These are phyloP conservation scores for Larimichthys crocea DNA, from an alignment of 2,113 vertebrate genomes.

Conservation along the genomic window DNA sequence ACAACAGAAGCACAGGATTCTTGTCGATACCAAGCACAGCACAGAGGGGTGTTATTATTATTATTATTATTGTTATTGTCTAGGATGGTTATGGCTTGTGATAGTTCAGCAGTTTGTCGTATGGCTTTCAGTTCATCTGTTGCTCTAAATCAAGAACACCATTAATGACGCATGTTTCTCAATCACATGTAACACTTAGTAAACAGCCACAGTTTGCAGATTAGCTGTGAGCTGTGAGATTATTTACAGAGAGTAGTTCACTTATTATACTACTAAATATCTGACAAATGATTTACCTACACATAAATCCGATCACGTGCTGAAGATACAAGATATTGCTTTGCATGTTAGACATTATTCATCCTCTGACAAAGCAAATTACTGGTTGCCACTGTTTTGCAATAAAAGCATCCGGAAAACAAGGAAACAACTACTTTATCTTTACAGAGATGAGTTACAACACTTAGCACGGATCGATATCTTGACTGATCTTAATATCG, in stretches of 20 bases:
- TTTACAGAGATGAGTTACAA: conserved; percentile 8
- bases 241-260: conserved; percentile 28
- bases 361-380: conserved; percentile 41
- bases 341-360: conserved; percentile 9
- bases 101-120: conserved; percentile 44
- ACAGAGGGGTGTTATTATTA: background rate
- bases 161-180: conserved; percentile 34
- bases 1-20: conserved; percentile 61
- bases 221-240: conserved; percentile 21
- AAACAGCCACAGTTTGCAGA: conserved; percentile 30
- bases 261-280: conserved; percentile 23
- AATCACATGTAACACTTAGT: conserved; percentile 21
- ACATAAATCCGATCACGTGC: background rate
- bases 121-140: conserved; percentile 74
- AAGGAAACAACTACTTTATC: background rate
- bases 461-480: conserved; percentile 40
- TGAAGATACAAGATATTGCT: conserved; percentile 58
- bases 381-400: conserved; percentile 5
- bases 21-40: conserved; percentile 49
- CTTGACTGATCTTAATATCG: conserved; percentile 56
- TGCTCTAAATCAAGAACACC: conserved; percentile 48
- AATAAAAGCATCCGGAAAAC: background rate
- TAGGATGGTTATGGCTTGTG: conserved; percentile 65
- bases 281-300: background rate
- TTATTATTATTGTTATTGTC: conserved; percentile 20